A percentile compares a stretch with the other conserved stretches of the same genome.
These are phyloP conservation scores for Marcusenius ussheri DNA, from an alignment of 2,113 vertebrate genomes.

Conservation along the genomic window DNA sequence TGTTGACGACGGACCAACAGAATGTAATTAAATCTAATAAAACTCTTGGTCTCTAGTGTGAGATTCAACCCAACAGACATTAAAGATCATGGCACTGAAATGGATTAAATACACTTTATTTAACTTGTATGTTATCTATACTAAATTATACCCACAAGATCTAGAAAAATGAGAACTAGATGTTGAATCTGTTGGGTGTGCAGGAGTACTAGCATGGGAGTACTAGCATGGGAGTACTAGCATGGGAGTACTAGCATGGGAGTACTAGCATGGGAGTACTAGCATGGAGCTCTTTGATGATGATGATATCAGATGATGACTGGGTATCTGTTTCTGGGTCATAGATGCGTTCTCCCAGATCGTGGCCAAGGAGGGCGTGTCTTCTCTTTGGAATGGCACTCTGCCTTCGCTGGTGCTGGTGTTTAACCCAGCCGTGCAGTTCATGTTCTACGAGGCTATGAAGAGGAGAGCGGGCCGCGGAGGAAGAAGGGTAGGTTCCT, in stretches of 20 bases:
- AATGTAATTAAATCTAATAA: background rate
- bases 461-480: constrained; percentile 58
- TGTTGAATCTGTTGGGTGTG: background rate
- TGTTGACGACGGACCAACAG: background rate
- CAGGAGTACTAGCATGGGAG: background rate
- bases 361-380: constrained; percentile 57
- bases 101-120: background rate
- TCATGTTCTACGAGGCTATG: constrained; percentile 71
- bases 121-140: background rate
- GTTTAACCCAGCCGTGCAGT: constrained; percentile 67
- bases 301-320: too few relatives aligned
- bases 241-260: background rate
- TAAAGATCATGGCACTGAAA: background rate
- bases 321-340: background rate
- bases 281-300: background rate
- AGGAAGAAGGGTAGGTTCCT: constrained; percentile 47
- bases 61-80: background rate
- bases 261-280: background rate
- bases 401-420: constrained; percentile 69
- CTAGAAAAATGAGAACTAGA: background rate
- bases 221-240: background rate
- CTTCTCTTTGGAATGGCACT: constrained; percentile 63
- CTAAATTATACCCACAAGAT: background rate
- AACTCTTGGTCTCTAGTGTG: background rate
- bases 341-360: constrained; percentile 69